Conservation (phyloP, 1,140 invertebrate genomes). For the Neodiprion fabricii region DNA sequence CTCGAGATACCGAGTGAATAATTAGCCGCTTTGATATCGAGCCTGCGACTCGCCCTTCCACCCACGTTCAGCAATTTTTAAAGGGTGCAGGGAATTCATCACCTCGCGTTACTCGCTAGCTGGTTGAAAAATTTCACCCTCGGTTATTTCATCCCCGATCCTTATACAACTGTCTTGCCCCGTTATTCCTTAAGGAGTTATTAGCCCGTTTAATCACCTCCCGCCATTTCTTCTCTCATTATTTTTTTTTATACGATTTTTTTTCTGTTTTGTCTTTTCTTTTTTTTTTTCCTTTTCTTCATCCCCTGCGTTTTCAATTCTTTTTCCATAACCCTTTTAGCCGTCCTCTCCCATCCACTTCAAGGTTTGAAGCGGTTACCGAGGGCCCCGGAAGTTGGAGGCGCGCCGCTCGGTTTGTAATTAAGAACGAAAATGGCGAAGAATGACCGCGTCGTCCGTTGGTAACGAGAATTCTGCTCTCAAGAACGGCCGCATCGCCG, state of each 20-base stretch:
- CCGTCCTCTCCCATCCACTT: no score
- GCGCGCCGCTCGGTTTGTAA: no score
- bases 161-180: not conserved
- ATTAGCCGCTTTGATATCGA: not conserved
- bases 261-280: not conserved
- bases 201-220: not conserved
- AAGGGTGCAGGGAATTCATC: not conserved
- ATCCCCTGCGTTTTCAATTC: not conserved
- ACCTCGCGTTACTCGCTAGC: not conserved
- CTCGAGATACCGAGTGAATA: constrained; percentile 1
- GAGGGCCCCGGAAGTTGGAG: no score
- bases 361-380: no score
- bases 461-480: no score
- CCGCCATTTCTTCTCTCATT: no score
- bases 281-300: not conserved
- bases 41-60: not conserved
- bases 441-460: no score
- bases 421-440: no score
- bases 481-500: no score
- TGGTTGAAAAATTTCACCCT: not conserved
- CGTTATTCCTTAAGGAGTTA: constrained; percentile 6
- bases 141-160: not conserved
- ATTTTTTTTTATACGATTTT: not conserved
- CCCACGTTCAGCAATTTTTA: not conserved
- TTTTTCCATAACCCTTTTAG: not conserved